Conservation (phyloP, 2,888 invertebrate species). For the Calephelis perditalis region DNA sequence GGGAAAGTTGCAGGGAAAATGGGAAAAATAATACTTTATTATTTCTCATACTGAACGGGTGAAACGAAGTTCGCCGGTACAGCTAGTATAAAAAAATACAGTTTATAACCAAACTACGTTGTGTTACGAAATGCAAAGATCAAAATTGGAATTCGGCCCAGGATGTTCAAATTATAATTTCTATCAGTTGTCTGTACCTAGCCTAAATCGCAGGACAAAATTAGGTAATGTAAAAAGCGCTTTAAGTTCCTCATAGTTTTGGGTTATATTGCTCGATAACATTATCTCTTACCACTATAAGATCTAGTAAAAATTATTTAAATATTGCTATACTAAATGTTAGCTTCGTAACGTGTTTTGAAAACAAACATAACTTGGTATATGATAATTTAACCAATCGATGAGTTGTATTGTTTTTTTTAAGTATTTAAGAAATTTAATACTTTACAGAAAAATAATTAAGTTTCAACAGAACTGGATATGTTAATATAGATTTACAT, state of each 20-base stretch:
- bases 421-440: background rate
- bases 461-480: no score
- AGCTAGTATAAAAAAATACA: no score
- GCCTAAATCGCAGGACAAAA: background rate
- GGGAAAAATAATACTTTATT: no score
- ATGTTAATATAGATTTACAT: no score
- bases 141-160: no score
- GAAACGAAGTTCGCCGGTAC: no score
- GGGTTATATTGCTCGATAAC: constrained; percentile 9
- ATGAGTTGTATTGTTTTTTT: background rate
- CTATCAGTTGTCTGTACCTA: background rate
- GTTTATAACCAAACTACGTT: no score
- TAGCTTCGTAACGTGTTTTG: constrained; percentile 4
- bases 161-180: no score
- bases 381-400: background rate
- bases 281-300: constrained; percentile 9
- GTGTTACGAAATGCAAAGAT: no score
- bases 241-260: background rate
- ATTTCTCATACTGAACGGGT: no score
- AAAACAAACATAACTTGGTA: constrained; percentile 1
- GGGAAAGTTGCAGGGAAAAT: no score
- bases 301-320: constrained; percentile 9
- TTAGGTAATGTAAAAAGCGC: background rate
- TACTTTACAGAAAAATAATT: no score
- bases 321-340: constrained; percentile 3